A percentile compares a stretch with the other conserved stretches of the same genome.
These are phyloP conservation scores for Thyatira batis DNA, from an alignment of 2,888 invertebrate genomes.

Conservation along the genomic window DNA sequence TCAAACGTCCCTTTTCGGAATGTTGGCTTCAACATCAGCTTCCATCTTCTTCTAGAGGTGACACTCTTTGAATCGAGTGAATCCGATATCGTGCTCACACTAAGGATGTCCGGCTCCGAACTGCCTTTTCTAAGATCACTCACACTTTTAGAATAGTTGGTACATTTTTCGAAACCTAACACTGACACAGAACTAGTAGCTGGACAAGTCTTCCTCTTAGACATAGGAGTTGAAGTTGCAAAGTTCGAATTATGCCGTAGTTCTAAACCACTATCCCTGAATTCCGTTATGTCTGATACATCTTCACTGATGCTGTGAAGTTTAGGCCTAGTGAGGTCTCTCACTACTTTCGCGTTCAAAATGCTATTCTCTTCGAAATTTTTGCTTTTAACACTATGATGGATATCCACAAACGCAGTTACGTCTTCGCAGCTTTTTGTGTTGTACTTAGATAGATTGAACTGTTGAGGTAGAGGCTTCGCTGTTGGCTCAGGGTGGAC, in stretches of 20 bases:
- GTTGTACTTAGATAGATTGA: conserved; percentile 62
- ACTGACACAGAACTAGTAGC: conserved; percentile 58
- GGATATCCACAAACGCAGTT: conserved; percentile 65
- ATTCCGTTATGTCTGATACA: conserved; percentile 42
- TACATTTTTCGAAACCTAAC: conserved; percentile 65
- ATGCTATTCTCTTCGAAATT: conserved; percentile 73
- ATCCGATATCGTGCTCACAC: conserved; percentile 47
- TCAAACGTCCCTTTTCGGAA: conserved; percentile 72
- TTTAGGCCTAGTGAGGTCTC: conserved; percentile 39
- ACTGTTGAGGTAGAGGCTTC: conserved; percentile 41
- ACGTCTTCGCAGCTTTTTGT: conserved; percentile 74
- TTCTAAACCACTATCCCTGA: conserved; percentile 63
- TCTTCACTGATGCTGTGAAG: conserved; percentile 67
- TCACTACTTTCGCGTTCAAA: conserved; percentile 57
- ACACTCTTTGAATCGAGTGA: conserved; percentile 55
- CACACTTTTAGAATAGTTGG: conserved; percentile 48
- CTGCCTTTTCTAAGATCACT: conserved; percentile 63
- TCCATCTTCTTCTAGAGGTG: conserved; percentile 66
- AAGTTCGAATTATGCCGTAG: conserved; percentile 52
- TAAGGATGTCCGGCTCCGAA: conserved; percentile 70
- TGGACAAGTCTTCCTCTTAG: conserved; percentile 62
- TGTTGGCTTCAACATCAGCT: conserved; percentile 55
- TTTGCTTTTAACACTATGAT: conserved; percentile 61
- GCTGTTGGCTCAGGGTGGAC: conserved; percentile 50
- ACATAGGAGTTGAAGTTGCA: conserved; percentile 67